Evolutionary conservation across 35 echinoderm and acorn worm genomes (phyloP).

Genomic region (Antedon bifida): DNA sequence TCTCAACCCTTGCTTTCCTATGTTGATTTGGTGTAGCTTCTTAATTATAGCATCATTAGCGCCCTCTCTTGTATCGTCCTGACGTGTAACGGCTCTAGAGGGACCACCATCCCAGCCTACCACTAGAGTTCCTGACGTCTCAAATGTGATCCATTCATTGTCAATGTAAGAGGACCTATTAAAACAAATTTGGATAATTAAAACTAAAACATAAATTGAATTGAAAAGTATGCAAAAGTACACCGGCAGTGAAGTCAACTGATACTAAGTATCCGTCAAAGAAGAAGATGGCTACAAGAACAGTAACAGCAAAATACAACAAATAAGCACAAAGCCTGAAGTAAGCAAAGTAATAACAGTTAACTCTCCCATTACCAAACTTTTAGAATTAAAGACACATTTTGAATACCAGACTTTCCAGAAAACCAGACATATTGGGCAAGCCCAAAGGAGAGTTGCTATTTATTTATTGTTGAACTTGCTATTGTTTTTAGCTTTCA

Average conservation of each 20-base stretch:
- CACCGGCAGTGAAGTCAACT: too few species aligned
- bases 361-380: too few species aligned
- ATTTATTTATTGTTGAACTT: too few species aligned
- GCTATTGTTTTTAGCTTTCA: too few species aligned
- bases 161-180: slow-evolving; percentile 82
- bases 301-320: too few species aligned
- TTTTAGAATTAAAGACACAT: too few species aligned
- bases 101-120: slow-evolving; percentile 94
- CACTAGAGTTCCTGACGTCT: slow-evolving; percentile 60
- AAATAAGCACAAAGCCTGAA: too few species aligned
- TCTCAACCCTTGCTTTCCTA: slow-evolving; percentile 17
- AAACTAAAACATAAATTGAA: not conserved
- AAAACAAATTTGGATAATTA: not conserved
- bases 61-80: slow-evolving; percentile 19
- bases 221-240: not conserved
- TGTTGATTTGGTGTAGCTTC: slow-evolving; percentile 54
- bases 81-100: slow-evolving; percentile 34
- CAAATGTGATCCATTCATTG: slow-evolving; percentile 97
- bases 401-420: too few species aligned
- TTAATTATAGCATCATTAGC: slow-evolving; percentile 4
- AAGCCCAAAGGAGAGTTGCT: too few species aligned
- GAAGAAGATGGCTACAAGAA: not conserved
- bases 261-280: too few species aligned
- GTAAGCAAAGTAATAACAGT: not conserved
- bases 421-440: too few species aligned